Percentiles rank a stretch among this genome's conserved stretches.
These are phyloP conservation scores for Meleagris gallopavo DNA, from an alignment of 2,113 vertebrate species.

Conservation along the genomic window DNA sequence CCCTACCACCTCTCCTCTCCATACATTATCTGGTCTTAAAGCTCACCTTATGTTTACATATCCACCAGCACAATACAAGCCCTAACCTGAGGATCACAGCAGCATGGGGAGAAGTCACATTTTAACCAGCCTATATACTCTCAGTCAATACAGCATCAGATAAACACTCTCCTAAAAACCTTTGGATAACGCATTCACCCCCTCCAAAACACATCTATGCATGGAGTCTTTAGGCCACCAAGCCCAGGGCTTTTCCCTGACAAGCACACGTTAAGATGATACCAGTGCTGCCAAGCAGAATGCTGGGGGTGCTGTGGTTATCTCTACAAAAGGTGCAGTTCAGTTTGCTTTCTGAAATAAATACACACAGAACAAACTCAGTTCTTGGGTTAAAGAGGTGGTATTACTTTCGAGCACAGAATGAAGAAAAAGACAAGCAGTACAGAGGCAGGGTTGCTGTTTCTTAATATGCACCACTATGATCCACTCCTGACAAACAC, in stretches of 20 bases:
- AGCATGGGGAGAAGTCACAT: neutral
- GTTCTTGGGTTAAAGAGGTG: neutral
- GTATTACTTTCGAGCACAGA: neutral
- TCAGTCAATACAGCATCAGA: neutral
- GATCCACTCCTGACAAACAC: fast-evolving
- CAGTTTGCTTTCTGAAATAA: neutral
- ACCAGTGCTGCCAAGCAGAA: neutral
- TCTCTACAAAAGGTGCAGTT: neutral
- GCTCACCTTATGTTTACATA: neutral
- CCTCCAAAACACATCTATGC: neutral
- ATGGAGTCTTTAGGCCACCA: neutral
- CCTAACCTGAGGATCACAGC: neutral
- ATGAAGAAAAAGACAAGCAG: neutral
- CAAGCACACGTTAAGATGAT: neutral
- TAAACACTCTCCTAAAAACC: neutral
- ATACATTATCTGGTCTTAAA: neutral
- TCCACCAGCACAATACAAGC: neutral
- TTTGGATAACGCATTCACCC: neutral
- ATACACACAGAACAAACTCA: neutral
- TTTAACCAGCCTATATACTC: neutral
- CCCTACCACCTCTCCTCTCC: neutral
- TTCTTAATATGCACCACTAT: neutral
- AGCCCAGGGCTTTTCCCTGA: neutral
- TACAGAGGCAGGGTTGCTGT: neutral
- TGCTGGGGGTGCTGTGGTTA: neutral